phyloP scores from a whole-genome alignment of 2,113 vertebrate species.

The Dicaeum eximium region DNA sequence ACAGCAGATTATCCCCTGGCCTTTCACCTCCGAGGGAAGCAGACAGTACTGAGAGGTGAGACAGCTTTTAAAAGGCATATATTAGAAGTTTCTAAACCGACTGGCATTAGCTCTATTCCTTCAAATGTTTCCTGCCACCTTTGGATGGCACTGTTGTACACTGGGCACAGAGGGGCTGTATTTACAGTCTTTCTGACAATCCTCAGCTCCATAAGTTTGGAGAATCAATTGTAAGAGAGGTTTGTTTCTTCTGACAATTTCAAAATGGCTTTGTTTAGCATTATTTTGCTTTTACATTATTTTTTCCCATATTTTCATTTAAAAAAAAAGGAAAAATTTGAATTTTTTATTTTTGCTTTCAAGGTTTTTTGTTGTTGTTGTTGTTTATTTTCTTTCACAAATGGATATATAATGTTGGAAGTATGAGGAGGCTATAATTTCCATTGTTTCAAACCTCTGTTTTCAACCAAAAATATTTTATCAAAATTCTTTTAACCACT shows the following conservation, averaged over 20 bases:
- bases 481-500: neutral
- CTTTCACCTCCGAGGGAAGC: conserved; percentile 13
- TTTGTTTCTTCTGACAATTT: neutral
- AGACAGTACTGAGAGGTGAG: neutral
- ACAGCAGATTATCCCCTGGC: conserved; percentile 30
- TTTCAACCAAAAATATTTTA: neutral
- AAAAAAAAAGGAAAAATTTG: neutral
- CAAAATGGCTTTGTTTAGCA: neutral
- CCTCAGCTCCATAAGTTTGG: neutral
- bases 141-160: neutral
- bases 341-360: neutral
- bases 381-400: neutral
- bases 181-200: neutral
- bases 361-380: neutral
- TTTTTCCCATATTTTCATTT: neutral
- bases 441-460: neutral
- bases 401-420: neutral
- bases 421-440: neutral
- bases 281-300: neutral
- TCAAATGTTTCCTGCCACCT: neutral
- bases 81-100: neutral
- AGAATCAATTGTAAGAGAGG: neutral
- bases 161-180: neutral
- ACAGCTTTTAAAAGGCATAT: neutral
- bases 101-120: neutral